Base-by-base conservation (phyloP, 2,113 vertebrate genomes). In the Osmerus eperlanus region DNA sequence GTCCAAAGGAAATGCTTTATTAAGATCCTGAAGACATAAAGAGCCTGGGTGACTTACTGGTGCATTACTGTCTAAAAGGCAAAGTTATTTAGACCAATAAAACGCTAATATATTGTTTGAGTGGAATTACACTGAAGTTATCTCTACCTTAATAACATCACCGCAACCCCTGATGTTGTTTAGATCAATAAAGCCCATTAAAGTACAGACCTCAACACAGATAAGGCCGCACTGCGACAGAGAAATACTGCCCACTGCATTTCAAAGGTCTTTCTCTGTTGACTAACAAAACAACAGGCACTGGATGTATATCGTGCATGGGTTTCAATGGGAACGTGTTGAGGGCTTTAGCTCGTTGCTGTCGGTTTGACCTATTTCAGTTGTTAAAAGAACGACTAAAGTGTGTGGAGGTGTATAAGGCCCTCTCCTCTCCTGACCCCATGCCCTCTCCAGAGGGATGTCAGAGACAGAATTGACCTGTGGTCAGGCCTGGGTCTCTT, bases 161-260 rank as follows among this genome's bases (percentile, higher is more conserved):
- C 78, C 75, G 80, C 85, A 88, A 89, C 86, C 86, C 75, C 87
- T 90, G 90, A 92, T 92, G 90, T 90, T 91, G 91, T 91, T 92
- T 90, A 90, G 91, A 93, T 92, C 92, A 92, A 92, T 93, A 92
- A 91, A 90, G 81, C 80, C 89, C 90, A 92, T 92, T 92, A 92
- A 90, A 89, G 90, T 84, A 80, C 86, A 90, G 90, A 91, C 87
- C 88, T 90, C 81, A 77, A 91, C 87, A 56, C 85, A 86, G 89
- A 91, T 86, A 88, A 89, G 84, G 78, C 83, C 76, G 79, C 73
- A 67, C 25, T 64, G 78, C 78, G 73, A 63, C 78, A 73, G 86
- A 85, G 72, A 85, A 87, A 84, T 84, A 87, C 82, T 75, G 79
- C 84, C 63, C 18, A 16, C 78, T 68, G 74, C 84, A 84, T 78